Evolutionary conservation across 2,888 invertebrate genomes (phyloP).

Genomic region (Dynastes tityus): DNA sequence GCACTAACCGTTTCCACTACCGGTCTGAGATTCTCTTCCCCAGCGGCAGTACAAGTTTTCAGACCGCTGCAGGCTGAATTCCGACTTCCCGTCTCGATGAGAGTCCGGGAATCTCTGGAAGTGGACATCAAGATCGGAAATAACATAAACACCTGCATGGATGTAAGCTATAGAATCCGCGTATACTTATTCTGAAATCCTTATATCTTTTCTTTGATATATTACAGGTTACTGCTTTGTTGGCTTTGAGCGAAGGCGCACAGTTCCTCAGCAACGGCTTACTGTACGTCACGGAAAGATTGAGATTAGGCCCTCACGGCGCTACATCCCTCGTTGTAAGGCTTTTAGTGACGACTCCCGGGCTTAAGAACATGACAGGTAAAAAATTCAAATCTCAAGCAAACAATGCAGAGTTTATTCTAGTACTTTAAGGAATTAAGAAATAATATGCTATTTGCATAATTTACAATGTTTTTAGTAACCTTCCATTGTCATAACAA

Average conservation of each 20-base stretch:
- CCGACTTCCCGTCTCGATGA: constrained; percentile 74
- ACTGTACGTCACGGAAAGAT: constrained; percentile 77
- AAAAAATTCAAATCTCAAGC: constrained; percentile 37
- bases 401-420: too few relatives aligned
- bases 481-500: too few relatives aligned
- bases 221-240: constrained; percentile 76
- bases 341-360: constrained; percentile 77
- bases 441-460: too few relatives aligned
- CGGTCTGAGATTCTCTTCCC: constrained; percentile 74
- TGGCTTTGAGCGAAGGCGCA: constrained; percentile 78
- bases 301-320: constrained; percentile 78
- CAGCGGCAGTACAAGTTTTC: constrained; percentile 76
- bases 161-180: constrained; percentile 72
- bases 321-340: constrained; percentile 79
- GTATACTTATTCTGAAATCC: not conserved
- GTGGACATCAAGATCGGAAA: constrained; percentile 81
- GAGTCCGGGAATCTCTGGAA: constrained; percentile 78
- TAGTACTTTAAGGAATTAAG: too few relatives aligned
- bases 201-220: not conserved
- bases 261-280: constrained; percentile 79
- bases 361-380: constrained; percentile 80
- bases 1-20: constrained; percentile 74
- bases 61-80: constrained; percentile 78
- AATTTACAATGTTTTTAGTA: too few relatives aligned
- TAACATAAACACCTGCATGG: constrained; percentile 80